Evolutionary conservation across 2,797 vertebrate genomes (phyloP), one percentile per base, ranked within the genome.

Genomic region (Intellagama lesueurii): DNA sequence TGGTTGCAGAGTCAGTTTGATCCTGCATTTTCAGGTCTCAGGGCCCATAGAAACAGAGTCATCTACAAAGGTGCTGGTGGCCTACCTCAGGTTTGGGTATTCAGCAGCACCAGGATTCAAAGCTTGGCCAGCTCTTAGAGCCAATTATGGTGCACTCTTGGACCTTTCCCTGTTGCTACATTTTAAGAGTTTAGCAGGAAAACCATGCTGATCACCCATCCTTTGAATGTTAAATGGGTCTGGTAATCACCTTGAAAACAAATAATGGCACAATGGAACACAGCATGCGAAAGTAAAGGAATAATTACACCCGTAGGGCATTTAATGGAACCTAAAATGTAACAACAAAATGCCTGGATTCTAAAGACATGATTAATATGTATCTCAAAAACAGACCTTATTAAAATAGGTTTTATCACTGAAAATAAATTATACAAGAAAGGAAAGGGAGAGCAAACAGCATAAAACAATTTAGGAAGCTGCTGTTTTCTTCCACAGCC

Each of bases 351-450:
- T 91, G 30, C 40, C 68, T 91, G 75, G 87, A 60, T 82, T 47
- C 16, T 64, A 64, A 52, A 77, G 88, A 7, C 60, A 49, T 90
- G 72, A 92, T 92, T 95, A 92, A 89, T 90, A 88, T 30, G 56
- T 81, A 89, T 85, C 66, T 69, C 73, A 47, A 87, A 83, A 83
- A 85, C 82, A 81, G 81, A 79, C 76, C 28, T 94, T 90, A 81
- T 40, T 91, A 52, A 88, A 93, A 26, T 83, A 28, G 47, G 77
- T 88, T 22, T 30, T 88, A 86, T 91, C 87, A 81, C 40, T 93
- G 49, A 19, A 95, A 94, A 90, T 86, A 85, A 90, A 92, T 89
- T 92, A 88, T 60, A 69, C 1, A 35, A 8, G 4, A n/a, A 28
- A 85, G 44, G 3, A 81, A 82, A 87, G 73, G 86, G 26, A 73